Evolutionary conservation across 2,797 vertebrate genomes (phyloP), one percentile per base, ranked within the genome.

Genomic region (Bradypodion pumilum): DNA sequence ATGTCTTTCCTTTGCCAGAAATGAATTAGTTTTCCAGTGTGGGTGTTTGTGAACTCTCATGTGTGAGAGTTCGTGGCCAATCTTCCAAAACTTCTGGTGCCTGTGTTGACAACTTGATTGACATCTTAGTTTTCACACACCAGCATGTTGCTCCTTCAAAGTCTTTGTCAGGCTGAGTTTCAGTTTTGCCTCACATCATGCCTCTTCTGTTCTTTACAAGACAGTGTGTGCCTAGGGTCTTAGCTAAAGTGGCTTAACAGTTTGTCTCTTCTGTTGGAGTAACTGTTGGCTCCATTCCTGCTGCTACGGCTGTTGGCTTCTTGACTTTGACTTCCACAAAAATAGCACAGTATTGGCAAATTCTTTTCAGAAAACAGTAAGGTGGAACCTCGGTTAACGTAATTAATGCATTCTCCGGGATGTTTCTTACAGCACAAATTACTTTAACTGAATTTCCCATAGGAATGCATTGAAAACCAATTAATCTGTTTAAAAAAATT

Each of bases 291-390:
- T 44, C 9, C 56, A 7, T 80, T 74, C 49, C 62, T 74, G 70
- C 62, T 68, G 40, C 21, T 68, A 8, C 15, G 35, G 37, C 32
- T 75, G 44, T 21, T 68, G 23, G 40, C 49, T 37, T 70, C 63
- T 69, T 59, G 70, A 46, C 62, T 75, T 80, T 29, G n/a, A 75
- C 80, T 80, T 81, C 46, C 63, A 75, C 12, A 76, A 62, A 74
- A 19, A 35, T 12, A 6, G 21, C 10, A 42, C 4, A 7, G 35
- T 56, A 80, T n/a, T 75, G 23, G 42, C 4, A 15, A 23, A 62
- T 75, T 16, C 32, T 19, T 9, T 74, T 46, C 21, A 35, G 40
- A 37, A 44, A 2, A 5, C 3, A 29, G 37, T n/a, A n/a, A n/a
- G n/a, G n/a, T n/a, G n/a, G n/a, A n/a, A n/a, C n/a, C n/a, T n/a